phyloP scores from a whole-genome alignment of 2,113 vertebrate genomes.

The Pseudolaguvia tuberculata region DNA sequence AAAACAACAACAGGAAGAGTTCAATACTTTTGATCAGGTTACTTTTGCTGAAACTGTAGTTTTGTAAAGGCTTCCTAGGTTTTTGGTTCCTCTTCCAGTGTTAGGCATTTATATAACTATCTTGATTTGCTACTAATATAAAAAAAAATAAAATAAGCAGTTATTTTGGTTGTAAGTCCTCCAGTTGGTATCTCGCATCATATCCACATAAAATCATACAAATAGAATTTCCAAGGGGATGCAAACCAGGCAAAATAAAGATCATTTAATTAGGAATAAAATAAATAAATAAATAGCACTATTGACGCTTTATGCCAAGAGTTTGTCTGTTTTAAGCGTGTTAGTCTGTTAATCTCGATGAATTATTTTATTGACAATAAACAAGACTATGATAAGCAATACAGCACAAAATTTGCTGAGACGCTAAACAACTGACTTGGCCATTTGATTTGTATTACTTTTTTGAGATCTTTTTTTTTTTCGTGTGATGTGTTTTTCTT shows the following conservation, averaged over 20 bases:
- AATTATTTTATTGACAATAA: constrained; percentile 47
- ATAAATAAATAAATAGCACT: neutral
- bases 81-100: constrained; percentile 52
- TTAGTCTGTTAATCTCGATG: constrained; percentile 46
- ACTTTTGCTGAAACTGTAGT: constrained; percentile 71
- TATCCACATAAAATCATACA: constrained; percentile 15
- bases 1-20: constrained; percentile 73
- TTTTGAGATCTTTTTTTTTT: constrained; percentile 52
- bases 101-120: constrained; percentile 60
- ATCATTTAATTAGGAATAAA: neutral
- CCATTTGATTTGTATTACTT: constrained; percentile 49
- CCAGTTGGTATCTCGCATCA: constrained; percentile 39
- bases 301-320: constrained; percentile 34
- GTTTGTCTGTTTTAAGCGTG: constrained; percentile 3
- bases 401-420: constrained; percentile 37
- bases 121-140: constrained; percentile 19
- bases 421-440: constrained; percentile 50
- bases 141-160: neutral
- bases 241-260: neutral
- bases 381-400: constrained; percentile 46
- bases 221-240: constrained; percentile 2
- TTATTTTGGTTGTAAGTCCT: constrained; percentile 44
- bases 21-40: constrained; percentile 71
- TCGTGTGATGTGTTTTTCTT: constrained; percentile 51
- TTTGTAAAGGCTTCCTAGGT: constrained; percentile 60